These are phyloP conservation scores for Caenorhabditis sp. DNA, from an alignment of 2,888 invertebrate genomes.

Conservation along the genomic window DNA sequence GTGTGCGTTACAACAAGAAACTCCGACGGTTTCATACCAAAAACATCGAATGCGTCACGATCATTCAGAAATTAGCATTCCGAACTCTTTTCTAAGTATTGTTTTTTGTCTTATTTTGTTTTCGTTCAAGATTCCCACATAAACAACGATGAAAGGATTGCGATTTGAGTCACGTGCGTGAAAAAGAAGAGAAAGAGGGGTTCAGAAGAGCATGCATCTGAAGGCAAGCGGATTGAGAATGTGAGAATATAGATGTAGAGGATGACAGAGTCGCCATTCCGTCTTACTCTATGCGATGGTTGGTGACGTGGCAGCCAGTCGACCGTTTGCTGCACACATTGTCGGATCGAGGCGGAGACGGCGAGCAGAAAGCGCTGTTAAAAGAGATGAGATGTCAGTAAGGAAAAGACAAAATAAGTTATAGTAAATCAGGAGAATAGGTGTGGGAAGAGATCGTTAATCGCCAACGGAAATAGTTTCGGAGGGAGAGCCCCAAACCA, in stretches of 20 bases:
- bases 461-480: too few species aligned
- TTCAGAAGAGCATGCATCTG: background rate
- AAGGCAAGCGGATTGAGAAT: background rate
- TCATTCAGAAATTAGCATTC: background rate
- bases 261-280: slow-evolving; percentile 2
- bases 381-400: slow-evolving; percentile 10
- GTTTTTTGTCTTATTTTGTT: background rate
- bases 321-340: slow-evolving; percentile 13
- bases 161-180: too few species aligned
- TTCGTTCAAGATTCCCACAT: background rate
- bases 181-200: background rate
- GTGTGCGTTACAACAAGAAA: too few species aligned
- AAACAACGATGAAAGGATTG: background rate
- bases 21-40: too few species aligned
- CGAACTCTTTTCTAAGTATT: background rate
- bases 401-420: background rate
- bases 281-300: slow-evolving; percentile 36
- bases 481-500: too few species aligned
- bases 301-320: slow-evolving; percentile 9
- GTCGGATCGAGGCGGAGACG: slow-evolving; percentile 16
- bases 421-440: background rate
- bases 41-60: too few species aligned
- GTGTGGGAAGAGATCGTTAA: too few species aligned
- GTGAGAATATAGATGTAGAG: background rate
- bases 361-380: slow-evolving; percentile 48